phyloP scores from a whole-genome alignment of 2,113 vertebrate species.

The Syrrhaptes paradoxus region DNA sequence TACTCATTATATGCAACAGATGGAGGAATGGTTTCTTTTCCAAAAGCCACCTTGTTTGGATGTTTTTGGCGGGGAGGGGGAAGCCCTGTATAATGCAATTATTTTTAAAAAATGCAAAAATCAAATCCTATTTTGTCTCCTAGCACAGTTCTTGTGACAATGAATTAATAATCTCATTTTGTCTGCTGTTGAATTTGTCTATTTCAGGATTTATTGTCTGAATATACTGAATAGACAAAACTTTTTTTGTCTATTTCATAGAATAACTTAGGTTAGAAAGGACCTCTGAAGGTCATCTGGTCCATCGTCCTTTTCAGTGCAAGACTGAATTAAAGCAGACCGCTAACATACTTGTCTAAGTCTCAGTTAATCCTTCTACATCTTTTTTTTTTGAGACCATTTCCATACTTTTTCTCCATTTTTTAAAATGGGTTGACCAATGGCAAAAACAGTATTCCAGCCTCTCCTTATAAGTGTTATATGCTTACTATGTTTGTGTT shows the following conservation, averaged over 20 bases:
- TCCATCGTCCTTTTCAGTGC: not conserved
- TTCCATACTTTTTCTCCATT: not conserved
- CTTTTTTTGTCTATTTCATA: not conserved
- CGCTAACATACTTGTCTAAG: not conserved
- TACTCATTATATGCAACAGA: not conserved
- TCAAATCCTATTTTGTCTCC: not conserved
- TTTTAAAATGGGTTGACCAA: not conserved
- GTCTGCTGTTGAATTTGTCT: not conserved
- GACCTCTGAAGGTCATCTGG: not conserved
- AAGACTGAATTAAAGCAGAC: not conserved
- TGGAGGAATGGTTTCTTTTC: not conserved
- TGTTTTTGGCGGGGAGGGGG: not conserved
- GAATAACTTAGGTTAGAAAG: not conserved
- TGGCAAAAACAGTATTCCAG: not conserved
- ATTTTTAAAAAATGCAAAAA: not conserved
- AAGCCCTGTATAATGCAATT: not conserved
- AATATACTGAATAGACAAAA: not conserved
- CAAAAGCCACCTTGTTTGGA: not conserved
- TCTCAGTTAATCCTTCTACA: not conserved
- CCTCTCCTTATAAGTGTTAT: not conserved
- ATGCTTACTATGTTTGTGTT: not conserved
- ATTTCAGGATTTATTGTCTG: not conserved
- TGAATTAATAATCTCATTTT: not conserved
- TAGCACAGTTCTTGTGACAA: not conserved
- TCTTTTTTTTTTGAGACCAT: not conserved